These are phyloP conservation scores for Tyrannus savana DNA, from an alignment of 2,113 vertebrate genomes.

Conservation along the genomic window DNA sequence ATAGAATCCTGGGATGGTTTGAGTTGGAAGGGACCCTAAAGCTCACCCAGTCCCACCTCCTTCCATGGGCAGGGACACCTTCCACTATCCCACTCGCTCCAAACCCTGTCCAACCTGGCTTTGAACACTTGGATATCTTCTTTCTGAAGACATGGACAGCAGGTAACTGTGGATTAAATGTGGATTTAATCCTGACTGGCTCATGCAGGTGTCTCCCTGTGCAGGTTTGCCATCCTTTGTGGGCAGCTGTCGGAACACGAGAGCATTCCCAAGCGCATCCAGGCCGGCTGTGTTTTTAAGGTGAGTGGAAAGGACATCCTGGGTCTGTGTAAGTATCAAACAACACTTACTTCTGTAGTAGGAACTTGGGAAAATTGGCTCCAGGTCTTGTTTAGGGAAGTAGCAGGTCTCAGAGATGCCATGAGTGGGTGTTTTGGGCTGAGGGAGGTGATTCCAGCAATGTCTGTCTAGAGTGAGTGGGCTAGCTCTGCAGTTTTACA, in stretches of 20 bases:
- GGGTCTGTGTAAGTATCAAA: background rate
- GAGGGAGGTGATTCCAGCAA: background rate
- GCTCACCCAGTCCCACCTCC: background rate
- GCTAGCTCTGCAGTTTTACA: background rate
- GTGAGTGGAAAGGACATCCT: constrained; percentile 48
- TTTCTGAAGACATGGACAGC: background rate
- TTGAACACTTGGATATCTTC: background rate
- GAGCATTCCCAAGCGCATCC: constrained; percentile 78
- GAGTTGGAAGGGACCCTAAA: background rate
- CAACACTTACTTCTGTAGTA: rapidly evolving
- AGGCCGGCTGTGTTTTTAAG: constrained; percentile 77
- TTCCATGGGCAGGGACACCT: background rate
- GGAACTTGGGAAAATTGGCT: background rate
- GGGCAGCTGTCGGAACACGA: constrained; percentile 77
- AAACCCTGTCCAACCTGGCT: background rate
- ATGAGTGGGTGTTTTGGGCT: background rate
- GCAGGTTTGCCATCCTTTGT: constrained; percentile 79
- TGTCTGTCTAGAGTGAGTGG: too few relatives aligned
- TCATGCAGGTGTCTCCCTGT: background rate
- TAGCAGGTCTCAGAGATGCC: background rate
- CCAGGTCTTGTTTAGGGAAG: background rate
- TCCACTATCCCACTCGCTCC: background rate
- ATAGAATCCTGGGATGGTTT: background rate
- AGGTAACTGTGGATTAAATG: rapidly evolving
- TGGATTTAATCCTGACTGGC: background rate